These are phyloP conservation scores for Gallinago undulata DNA, from an alignment of 2,113 vertebrate species.

Conservation along the genomic window DNA sequence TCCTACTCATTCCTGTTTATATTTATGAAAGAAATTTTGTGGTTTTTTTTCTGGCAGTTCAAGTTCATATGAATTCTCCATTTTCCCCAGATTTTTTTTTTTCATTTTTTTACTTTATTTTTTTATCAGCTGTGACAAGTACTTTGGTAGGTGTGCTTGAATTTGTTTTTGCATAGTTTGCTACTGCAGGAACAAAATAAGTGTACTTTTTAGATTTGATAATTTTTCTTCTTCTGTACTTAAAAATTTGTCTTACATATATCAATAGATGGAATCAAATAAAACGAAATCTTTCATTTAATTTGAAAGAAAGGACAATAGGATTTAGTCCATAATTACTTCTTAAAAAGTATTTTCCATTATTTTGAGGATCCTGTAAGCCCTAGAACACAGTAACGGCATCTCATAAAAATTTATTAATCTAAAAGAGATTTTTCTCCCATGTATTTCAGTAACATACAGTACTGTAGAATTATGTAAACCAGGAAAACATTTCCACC, in stretches of 20 bases:
- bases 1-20: background rate
- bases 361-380: background rate
- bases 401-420: background rate
- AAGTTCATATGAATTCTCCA: background rate
- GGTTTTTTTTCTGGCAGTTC: background rate
- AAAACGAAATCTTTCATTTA: background rate
- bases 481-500: slow-evolving; percentile 43
- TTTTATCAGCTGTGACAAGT: background rate
- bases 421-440: slow-evolving; percentile 32
- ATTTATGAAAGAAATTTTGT: background rate
- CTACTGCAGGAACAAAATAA: background rate
- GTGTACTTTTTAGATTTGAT: background rate
- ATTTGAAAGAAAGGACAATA: background rate
- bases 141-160: background rate
- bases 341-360: background rate
- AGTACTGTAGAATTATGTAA: slow-evolving; percentile 38
- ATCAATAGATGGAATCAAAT: background rate
- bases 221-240: slow-evolving; percentile 5
- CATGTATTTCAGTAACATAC: slow-evolving; percentile 23
- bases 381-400: background rate
- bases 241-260: background rate
- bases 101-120: background rate
- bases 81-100: background rate
- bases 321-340: background rate
- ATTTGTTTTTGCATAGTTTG: background rate